These are phyloP conservation scores for Orchesellides sinensis DNA, from an alignment of 2,888 invertebrate genomes.

Conservation along the genomic window DNA sequence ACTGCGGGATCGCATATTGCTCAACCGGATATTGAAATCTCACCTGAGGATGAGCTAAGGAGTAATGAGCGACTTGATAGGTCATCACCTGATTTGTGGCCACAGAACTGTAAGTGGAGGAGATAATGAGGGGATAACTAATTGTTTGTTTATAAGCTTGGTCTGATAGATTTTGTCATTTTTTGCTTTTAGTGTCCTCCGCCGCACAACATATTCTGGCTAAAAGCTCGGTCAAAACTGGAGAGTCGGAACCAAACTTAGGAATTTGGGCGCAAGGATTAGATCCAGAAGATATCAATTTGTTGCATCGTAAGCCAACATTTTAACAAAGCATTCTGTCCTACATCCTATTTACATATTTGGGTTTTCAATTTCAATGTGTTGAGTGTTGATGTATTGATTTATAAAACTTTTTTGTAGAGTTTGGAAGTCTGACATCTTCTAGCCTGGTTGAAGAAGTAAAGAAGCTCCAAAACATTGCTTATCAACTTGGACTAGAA, in stretches of 20 bases:
- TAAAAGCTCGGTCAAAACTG: slow-evolving; percentile 71
- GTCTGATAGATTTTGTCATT: slow-evolving; percentile 75
- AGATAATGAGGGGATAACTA: not conserved
- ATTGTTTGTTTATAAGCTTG: not conserved
- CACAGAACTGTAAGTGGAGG: slow-evolving; percentile 89
- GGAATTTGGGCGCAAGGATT: slow-evolving; percentile 84
- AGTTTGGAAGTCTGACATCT: slow-evolving; percentile 83
- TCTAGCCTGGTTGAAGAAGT: slow-evolving; percentile 94
- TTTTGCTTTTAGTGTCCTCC: slow-evolving; percentile 79
- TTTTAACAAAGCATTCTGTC: too few relatives aligned
- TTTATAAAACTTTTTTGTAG: slow-evolving; percentile 75
- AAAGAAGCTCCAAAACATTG: slow-evolving; percentile 93
- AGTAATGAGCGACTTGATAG: slow-evolving; percentile 95
- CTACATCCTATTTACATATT: slow-evolving; percentile 30
- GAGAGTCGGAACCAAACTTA: slow-evolving; percentile 79
- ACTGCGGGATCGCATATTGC: slow-evolving; percentile 60
- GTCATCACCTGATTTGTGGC: slow-evolving; percentile 97
- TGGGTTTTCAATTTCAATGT: slow-evolving; percentile 17
- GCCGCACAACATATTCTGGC: slow-evolving; percentile 72
- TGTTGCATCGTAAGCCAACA: slow-evolving; percentile 85
- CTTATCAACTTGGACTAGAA: slow-evolving; percentile 95
- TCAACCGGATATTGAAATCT: slow-evolving; percentile 70
- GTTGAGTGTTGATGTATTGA: not conserved
- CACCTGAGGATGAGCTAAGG: slow-evolving; percentile 85
- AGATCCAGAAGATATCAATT: slow-evolving; percentile 85